These are phyloP conservation scores for Morelia viridis DNA, from an alignment of 2,797 vertebrate genomes.

Conservation along the genomic window DNA sequence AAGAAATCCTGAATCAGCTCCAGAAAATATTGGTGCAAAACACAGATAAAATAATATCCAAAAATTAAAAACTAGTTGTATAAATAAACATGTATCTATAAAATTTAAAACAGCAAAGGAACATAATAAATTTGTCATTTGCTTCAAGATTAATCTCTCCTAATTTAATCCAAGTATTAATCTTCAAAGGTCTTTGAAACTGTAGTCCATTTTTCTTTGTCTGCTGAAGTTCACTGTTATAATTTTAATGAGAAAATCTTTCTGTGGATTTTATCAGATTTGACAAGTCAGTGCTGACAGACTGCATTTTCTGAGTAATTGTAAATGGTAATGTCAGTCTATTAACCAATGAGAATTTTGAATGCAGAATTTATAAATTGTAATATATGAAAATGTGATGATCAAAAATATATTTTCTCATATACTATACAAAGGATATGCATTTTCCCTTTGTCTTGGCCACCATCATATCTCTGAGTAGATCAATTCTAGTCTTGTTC, in stretches of 20 bases:
- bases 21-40: constrained; percentile 21
- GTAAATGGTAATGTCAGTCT: constrained; percentile 46
- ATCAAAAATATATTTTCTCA: background rate
- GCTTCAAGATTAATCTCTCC: constrained; percentile 51
- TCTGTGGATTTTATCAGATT: constrained; percentile 47
- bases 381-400: background rate
- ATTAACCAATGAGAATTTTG: constrained; percentile 36
- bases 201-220: constrained; percentile 56
- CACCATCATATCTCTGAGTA: background rate
- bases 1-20: constrained; percentile 17
- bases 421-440: background rate
- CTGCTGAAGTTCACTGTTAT: constrained; percentile 52
- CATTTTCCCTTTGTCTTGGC: background rate
- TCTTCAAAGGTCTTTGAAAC: constrained; percentile 63
- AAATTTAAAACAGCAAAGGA: constrained; percentile 43
- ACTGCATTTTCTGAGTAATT: constrained; percentile 45
- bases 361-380: constrained; percentile 1
- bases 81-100: constrained; percentile 37
- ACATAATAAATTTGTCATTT: constrained; percentile 42
- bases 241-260: constrained; percentile 51
- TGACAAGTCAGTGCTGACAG: constrained; percentile 45
- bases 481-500: background rate
- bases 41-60: background rate
- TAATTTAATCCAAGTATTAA: constrained; percentile 56
- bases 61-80: constrained; percentile 15